phyloP scores from a whole-genome alignment of 2,113 vertebrate species.

The Apeltes quadracus region DNA sequence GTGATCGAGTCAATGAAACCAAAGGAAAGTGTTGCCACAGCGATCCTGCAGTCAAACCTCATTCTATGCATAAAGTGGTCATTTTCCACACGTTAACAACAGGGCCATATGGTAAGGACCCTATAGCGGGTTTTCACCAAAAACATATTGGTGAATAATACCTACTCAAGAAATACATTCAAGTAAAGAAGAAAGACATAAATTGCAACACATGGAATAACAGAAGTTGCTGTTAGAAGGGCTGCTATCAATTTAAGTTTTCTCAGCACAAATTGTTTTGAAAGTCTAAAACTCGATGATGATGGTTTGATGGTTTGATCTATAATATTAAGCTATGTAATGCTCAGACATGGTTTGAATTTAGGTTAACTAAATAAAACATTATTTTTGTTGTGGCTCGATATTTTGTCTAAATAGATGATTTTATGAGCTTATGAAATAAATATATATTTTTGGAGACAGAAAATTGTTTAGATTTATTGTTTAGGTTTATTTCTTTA shows the following conservation, averaged over 20 bases:
- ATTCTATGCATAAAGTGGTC: background rate
- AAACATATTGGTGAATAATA: no score
- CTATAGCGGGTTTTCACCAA: background rate
- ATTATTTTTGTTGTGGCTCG: no score
- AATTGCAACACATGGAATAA: no score
- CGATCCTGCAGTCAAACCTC: slow-evolving; percentile 18
- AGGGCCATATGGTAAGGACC: background rate
- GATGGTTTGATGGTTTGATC: background rate
- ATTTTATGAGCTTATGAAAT: background rate
- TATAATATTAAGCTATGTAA: background rate
- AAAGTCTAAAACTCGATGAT: background rate
- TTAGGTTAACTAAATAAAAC: background rate
- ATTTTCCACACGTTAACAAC: no score
- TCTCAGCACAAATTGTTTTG: background rate
- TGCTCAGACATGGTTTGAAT: background rate
- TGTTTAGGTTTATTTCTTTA: background rate
- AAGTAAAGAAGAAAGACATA: no score
- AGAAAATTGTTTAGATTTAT: background rate
- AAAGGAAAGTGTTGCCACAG: slow-evolving; percentile 28
- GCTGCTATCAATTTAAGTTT: background rate
- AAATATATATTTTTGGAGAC: background rate
- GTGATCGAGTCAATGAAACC: slow-evolving; percentile 51
- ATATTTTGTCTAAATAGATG: background rate
- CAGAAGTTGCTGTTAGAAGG: no score
- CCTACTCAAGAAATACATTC: no score